These are phyloP conservation scores for Troilus luridus DNA, from an alignment of 2,888 invertebrate genomes.

Conservation along the genomic window DNA sequence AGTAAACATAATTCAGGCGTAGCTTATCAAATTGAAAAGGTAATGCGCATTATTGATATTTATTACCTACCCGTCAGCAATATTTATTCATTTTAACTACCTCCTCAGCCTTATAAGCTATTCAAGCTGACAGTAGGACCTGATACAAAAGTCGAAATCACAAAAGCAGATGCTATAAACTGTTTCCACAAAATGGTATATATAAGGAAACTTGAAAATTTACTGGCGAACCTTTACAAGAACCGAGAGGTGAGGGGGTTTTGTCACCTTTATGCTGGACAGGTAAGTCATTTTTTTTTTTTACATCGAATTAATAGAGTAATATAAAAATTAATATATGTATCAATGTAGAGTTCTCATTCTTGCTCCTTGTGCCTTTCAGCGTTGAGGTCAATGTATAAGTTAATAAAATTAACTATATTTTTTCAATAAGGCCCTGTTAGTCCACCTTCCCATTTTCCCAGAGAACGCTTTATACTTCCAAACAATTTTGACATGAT, in stretches of 20 bases:
- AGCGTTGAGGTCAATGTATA: too few relatives aligned
- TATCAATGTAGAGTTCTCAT: too few relatives aligned
- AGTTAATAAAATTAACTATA: too few relatives aligned
- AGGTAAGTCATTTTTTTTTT: slow-evolving; percentile 71
- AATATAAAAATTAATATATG: too few relatives aligned
- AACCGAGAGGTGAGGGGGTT: slow-evolving; percentile 97
- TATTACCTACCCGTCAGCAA: not conserved
- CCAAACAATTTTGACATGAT: too few relatives aligned
- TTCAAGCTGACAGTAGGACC: slow-evolving; percentile 93
- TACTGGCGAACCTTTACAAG: slow-evolving; percentile 95
- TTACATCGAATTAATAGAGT: not conserved
- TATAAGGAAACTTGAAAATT: slow-evolving; percentile 92
- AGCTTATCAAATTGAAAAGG: slow-evolving; percentile 9
- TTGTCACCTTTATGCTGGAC: slow-evolving; percentile 97
- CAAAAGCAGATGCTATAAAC: slow-evolving; percentile 86
- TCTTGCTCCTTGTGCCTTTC: too few relatives aligned
- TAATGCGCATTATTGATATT: not conserved
- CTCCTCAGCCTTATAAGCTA: slow-evolving; percentile 84
- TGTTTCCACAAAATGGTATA: slow-evolving; percentile 85
- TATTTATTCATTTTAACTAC: not conserved
- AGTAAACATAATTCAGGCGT: not conserved
- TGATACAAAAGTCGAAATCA: slow-evolving; percentile 78
- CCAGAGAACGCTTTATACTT: too few relatives aligned
- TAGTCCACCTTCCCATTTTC: too few relatives aligned
- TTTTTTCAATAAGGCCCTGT: too few relatives aligned